Base-by-base conservation (phyloP, 35 echinoderm and acorn worm species). In the Eucidaris tribuloides region DNA sequence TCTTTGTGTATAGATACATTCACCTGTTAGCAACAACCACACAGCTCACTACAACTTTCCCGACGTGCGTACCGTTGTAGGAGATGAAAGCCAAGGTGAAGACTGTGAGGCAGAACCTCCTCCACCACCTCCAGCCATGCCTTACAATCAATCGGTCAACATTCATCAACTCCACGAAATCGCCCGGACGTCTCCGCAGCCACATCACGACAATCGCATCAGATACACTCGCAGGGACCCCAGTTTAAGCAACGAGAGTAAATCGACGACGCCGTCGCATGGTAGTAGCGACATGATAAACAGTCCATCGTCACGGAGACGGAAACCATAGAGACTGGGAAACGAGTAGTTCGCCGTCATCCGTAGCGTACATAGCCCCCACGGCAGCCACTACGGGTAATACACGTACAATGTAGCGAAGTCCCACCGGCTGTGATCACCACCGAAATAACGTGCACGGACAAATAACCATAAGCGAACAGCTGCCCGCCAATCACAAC, bases 31-130 rank as follows among this genome's bases (percentile, higher is more conserved):
- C 20, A 74, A 74, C 68, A 74, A 74, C 68, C 68, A 74, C 41
- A 44, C 68, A 44, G 68, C 41, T 24, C 68, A 33, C 25, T 74
- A 74, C 44, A 42, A 42, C 68, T 74, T 40, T 42, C 35, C 38
- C 38, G 44, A 42, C 68, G 24, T 22, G 85, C 35, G 49, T 60
- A 20, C 34, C 38, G 56, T 60, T 35, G 25, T 90, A 42, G 83
- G 78, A n/a, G 83, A 90, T 44, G 83, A 90, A 36, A 90, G 87
- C 49, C 92, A 96, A 58, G 88, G 87, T 62, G 77, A 86, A 14
- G 92, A 96, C 42, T 96, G 92, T 82, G 92, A 96, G 63, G 88
- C 92, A 42, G 87, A 90, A 13, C 92, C 92, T 24, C 91, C 91
- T 64, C 92, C 83, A 25, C 87, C 87, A 42, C 91, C 82, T 39